These are phyloP conservation scores for Drosophila jambulina DNA, from an alignment of 1,140 invertebrate species.

Conservation along the genomic window DNA sequence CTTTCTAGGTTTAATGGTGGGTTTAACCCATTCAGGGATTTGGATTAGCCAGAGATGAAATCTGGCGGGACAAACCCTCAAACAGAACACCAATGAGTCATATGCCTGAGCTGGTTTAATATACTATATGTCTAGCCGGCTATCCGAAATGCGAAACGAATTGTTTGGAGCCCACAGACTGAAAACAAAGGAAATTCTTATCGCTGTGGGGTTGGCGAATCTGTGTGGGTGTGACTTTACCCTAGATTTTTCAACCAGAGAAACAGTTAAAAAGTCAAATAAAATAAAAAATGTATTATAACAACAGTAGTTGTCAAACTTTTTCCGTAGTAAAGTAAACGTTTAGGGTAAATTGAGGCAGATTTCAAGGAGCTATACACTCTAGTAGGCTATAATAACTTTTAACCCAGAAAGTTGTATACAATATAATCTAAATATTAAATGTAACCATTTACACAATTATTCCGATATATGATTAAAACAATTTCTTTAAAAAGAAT, in stretches of 20 bases:
- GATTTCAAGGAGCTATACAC: not conserved
- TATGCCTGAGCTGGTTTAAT: conserved; percentile 1
- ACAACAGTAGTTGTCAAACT: not conserved
- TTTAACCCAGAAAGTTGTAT: not conserved
- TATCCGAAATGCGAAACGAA: conserved; percentile 5
- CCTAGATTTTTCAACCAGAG: not conserved
- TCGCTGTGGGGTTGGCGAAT: not conserved
- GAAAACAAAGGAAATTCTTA: conserved; percentile 33
- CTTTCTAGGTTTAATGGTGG: not conserved
- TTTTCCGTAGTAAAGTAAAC: not conserved
- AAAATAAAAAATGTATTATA: not conserved
- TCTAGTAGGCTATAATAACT: not conserved
- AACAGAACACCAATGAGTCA: conserved; percentile 13
- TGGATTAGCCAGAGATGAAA: not conserved
- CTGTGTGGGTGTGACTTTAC: not conserved
- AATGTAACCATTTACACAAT: not conserved
- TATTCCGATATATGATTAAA: not conserved
- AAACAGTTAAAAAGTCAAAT: not conserved
- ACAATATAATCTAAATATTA: not conserved
- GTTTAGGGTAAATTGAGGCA: not conserved
- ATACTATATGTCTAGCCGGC: not conserved
- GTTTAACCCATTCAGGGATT: conserved; percentile 1
- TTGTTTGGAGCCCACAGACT: not conserved
- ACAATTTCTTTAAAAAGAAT: not conserved
- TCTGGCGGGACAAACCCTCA: conserved; percentile 7